Evolutionary conservation across 2,113 vertebrate genomes (phyloP).

Genomic region (Motacilla alba): DNA sequence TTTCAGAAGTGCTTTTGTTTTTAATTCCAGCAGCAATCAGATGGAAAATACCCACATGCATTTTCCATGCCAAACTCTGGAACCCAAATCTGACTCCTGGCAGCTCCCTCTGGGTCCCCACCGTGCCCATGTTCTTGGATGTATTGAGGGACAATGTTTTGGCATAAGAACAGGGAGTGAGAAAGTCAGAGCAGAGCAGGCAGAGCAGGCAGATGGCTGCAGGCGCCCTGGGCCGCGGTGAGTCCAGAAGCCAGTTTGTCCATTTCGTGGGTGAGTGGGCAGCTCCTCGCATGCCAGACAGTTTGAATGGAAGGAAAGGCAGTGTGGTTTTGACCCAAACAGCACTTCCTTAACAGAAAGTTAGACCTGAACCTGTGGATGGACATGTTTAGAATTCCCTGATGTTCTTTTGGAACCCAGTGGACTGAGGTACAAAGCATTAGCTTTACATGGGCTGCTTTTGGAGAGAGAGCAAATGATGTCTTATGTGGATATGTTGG

Average conservation of each 20-base stretch:
- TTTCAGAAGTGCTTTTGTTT: not conserved
- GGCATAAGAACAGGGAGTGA: fast-evolving
- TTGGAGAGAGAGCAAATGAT: not conserved
- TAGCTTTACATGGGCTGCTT: not conserved
- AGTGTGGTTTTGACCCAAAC: not conserved
- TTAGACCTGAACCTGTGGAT: not conserved
- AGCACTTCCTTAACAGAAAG: not conserved
- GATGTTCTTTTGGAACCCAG: not conserved
- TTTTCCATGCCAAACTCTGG: not conserved
- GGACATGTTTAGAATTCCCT: not conserved
- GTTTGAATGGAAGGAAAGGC: not conserved
- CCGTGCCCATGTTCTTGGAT: fast-evolving
- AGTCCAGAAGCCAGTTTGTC: not conserved
- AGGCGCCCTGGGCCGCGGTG: fast-evolving
- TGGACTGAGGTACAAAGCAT: not conserved
- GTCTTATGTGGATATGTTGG: not conserved
- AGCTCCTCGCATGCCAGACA: fast-evolving
- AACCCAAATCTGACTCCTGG: not conserved
- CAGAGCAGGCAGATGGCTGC: not conserved
- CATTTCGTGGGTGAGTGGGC: fast-evolving
- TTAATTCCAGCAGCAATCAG: not conserved
- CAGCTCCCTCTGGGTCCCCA: fast-evolving
- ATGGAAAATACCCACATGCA: not conserved
- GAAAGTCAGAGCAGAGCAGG: not conserved
- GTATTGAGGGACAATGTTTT: not conserved